A percentile compares a stretch with the other conserved stretches of the same genome.
Conservation (phyloP, 2,113 vertebrate genomes). For the Heloderma charlesbogerti region DNA sequence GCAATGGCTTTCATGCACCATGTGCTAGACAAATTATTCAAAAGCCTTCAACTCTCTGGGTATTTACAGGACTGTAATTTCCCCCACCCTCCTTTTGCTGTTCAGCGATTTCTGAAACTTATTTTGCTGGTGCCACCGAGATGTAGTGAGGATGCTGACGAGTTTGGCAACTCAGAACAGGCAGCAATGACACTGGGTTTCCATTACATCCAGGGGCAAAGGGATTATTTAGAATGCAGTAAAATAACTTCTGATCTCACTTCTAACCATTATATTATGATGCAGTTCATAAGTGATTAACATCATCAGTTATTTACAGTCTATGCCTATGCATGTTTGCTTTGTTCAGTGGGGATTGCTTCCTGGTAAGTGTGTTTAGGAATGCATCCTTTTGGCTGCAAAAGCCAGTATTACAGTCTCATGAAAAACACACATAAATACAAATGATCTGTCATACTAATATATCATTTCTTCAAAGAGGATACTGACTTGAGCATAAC, state of each 20-base stretch:
- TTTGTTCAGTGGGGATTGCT: background rate
- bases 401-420: background rate
- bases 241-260: background rate
- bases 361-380: background rate
- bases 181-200: background rate
- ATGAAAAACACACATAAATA: background rate
- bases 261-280: background rate
- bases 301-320: background rate
- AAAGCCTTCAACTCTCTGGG: slow-evolving; percentile 7
- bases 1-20: background rate
- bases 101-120: background rate
- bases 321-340: background rate
- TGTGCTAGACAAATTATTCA: slow-evolving; percentile 17
- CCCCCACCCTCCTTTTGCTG: slow-evolving; percentile 7
- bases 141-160: background rate
- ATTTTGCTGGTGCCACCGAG: background rate
- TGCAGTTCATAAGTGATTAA: background rate
- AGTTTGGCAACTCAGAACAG: background rate
- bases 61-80: slow-evolving; percentile 35
- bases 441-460: background rate
- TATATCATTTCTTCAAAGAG: background rate
- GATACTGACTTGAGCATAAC: background rate
- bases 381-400: background rate
- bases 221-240: background rate
- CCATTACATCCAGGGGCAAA: background rate